Conservation (phyloP, 2,113 vertebrate species). For the Antigone vipio region DNA sequence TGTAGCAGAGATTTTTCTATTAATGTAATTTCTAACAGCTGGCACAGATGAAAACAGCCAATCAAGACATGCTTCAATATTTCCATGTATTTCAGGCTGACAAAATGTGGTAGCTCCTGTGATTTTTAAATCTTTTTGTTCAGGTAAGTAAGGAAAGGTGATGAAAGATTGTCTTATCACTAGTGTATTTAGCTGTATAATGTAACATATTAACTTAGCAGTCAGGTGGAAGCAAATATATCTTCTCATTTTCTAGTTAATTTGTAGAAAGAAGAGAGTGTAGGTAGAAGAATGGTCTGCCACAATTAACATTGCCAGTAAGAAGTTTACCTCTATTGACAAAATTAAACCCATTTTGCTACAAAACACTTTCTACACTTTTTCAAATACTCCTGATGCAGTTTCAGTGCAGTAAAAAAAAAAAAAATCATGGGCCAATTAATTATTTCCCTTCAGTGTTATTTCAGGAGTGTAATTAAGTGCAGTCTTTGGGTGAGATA, state of each 20-base stretch:
- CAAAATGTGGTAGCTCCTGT: background rate
- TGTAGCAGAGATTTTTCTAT: background rate
- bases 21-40: background rate
- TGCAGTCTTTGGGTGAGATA: background rate
- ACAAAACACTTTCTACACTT: background rate
- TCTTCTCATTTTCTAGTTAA: background rate
- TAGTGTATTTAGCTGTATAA: background rate
- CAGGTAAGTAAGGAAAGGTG: background rate
- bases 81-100: background rate
- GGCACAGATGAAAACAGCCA: background rate
- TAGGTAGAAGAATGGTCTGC: background rate
- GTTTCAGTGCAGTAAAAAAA: background rate
- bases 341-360: background rate
- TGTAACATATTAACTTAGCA: background rate
- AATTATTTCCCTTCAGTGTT: background rate
- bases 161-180: background rate
- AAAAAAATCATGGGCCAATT: background rate
- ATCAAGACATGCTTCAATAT: background rate
- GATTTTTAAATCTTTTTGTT: background rate
- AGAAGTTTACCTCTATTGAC: background rate
- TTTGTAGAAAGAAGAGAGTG: background rate
- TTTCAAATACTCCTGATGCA: background rate
- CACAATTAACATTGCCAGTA: background rate
- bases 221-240: background rate
- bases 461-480: background rate